Conservation (phyloP, 2,888 invertebrate species). For the Pollenia labialis region DNA sequence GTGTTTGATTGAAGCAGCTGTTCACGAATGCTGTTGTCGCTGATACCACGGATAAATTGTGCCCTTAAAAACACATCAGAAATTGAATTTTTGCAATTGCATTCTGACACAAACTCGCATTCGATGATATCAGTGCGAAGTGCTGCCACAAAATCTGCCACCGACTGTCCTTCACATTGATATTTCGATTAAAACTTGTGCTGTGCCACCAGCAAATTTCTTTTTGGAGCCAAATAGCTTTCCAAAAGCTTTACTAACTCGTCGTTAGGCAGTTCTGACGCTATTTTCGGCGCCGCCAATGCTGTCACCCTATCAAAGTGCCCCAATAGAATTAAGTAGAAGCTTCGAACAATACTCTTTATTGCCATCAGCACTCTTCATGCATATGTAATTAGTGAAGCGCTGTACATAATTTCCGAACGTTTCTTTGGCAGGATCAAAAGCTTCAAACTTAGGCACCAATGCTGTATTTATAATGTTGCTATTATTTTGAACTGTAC, state of each 20-base stretch:
- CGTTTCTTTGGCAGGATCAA: slow-evolving; percentile 50
- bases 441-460: slow-evolving; percentile 44
- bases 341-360: slow-evolving; percentile 42
- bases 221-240: slow-evolving; percentile 34
- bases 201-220: slow-evolving; percentile 51
- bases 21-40: slow-evolving; percentile 34
- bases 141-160: slow-evolving; percentile 32
- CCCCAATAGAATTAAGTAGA: too few relatives aligned
- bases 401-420: slow-evolving; percentile 43
- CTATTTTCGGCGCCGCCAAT: slow-evolving; percentile 38
- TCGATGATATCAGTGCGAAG: slow-evolving; percentile 41
- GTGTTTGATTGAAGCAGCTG: slow-evolving; percentile 33
- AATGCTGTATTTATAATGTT: slow-evolving; percentile 41
- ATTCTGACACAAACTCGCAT: slow-evolving; percentile 54
- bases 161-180: slow-evolving; percentile 28
- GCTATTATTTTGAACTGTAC: neutral
- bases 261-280: slow-evolving; percentile 39
- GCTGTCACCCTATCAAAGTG: neutral
- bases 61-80: slow-evolving; percentile 32
- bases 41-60: slow-evolving; percentile 35
- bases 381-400: slow-evolving; percentile 43
- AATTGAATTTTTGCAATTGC: slow-evolving; percentile 5
- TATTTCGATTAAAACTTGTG: slow-evolving; percentile 50
- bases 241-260: slow-evolving; percentile 46
- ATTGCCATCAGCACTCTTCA: slow-evolving; percentile 37